A percentile compares a stretch with the other conserved stretches of the same genome.
Evolutionary conservation across 2,113 vertebrate species (phyloP).

Genomic region (Peromyscus californicus): DNA sequence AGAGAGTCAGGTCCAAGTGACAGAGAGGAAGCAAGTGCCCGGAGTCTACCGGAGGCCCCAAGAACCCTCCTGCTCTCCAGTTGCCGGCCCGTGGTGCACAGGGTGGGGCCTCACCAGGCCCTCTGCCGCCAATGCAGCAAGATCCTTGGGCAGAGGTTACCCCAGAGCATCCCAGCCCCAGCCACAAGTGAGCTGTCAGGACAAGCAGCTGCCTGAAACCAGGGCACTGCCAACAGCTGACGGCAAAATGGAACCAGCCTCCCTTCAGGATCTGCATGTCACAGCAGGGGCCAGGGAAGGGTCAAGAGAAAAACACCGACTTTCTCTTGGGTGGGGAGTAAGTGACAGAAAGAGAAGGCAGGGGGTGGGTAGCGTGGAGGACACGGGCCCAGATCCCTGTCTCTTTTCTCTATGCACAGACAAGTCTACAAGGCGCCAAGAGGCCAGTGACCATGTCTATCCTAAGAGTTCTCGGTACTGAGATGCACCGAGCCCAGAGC

Average conservation of each 20-base stretch:
- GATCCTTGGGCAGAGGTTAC: neutral
- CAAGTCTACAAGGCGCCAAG: neutral
- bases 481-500: neutral
- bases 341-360: neutral
- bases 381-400: fast-evolving
- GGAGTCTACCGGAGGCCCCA: neutral
- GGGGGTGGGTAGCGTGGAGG: neutral
- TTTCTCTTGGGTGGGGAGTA: neutral
- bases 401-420: neutral
- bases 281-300: neutral
- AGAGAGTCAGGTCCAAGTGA: no score
- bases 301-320: neutral
- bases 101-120: neutral
- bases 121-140: neutral
- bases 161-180: neutral
- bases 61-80: neutral
- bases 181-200: neutral
- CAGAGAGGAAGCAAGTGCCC: neutral
- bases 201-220: neutral
- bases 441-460: neutral
- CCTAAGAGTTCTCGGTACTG: neutral
- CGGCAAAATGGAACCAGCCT: neutral
- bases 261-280: neutral
- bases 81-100: neutral
- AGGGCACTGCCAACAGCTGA: neutral